Conservation (phyloP, 2,797 vertebrate species). For the Gymnothorax javanicus region DNA sequence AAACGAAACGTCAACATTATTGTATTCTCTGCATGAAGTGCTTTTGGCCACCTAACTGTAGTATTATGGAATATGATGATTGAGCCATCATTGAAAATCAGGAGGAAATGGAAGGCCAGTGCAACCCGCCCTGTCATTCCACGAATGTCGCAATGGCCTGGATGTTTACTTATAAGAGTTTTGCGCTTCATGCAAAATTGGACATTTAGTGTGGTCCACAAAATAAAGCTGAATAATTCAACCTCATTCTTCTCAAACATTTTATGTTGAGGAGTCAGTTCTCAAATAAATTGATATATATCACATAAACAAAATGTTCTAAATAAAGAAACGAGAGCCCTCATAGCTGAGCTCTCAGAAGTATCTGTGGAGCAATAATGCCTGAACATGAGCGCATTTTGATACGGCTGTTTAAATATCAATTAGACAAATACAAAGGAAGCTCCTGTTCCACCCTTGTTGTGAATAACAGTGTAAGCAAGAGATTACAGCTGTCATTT, state of each 20-base stretch:
- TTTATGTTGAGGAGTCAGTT: background rate
- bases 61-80: background rate
- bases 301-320: background rate
- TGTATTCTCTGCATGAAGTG: background rate
- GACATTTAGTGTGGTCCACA: background rate
- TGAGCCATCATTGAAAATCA: constrained; percentile 22
- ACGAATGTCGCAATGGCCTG: background rate
- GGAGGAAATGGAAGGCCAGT: background rate
- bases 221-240: background rate
- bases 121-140: constrained; percentile 7
- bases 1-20: background rate
- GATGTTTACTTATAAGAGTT: background rate
- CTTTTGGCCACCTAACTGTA: background rate
- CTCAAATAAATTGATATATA: background rate
- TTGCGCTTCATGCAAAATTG: background rate
- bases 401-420: background rate
- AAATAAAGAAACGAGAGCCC: background rate
- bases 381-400: background rate
- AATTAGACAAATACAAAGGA: background rate
- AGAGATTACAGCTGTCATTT: background rate
- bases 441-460: background rate
- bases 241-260: background rate
- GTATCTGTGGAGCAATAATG: background rate
- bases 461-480: background rate
- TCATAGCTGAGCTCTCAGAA: background rate